A percentile compares a stretch with the other conserved stretches of the same genome.
Conservation (phyloP, 37 sponge, comb jelly and placozoan species). For the Cliona cf. orientalis region DNA sequence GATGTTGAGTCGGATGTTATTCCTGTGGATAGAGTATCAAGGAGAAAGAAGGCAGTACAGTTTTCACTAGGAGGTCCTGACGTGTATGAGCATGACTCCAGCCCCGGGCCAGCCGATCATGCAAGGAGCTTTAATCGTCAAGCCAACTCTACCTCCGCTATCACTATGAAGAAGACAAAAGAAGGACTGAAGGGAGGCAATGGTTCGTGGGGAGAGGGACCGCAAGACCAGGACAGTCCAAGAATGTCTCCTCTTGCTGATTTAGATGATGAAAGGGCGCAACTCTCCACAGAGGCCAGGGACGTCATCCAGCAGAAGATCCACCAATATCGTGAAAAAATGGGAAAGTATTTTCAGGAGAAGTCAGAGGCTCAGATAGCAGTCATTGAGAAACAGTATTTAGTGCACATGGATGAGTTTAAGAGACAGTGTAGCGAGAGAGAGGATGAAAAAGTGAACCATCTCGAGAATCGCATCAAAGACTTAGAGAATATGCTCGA, state of each 20-base stretch:
- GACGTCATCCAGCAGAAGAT: slow-evolving; percentile 30
- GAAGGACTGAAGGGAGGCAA: slow-evolving; percentile 38
- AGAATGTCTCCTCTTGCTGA: neutral
- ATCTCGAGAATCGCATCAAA: slow-evolving; percentile 25
- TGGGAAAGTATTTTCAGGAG: slow-evolving; percentile 37
- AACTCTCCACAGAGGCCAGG: neutral
- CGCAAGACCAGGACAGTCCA: slow-evolving; percentile 4
- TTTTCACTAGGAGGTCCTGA: neutral
- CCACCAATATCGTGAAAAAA: slow-evolving; percentile 21
- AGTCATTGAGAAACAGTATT: slow-evolving; percentile 37
- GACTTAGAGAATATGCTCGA: slow-evolving; percentile 35
- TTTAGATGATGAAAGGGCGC: neutral
- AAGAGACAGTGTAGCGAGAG: slow-evolving; percentile 13
- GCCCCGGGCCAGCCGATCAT: too few species aligned
- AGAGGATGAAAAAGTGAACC: slow-evolving; percentile 17
- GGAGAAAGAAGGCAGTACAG: neutral
- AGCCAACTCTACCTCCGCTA: too few species aligned
- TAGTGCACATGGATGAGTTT: slow-evolving; percentile 43
- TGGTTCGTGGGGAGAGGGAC: slow-evolving; percentile 27
- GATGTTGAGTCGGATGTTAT: neutral
- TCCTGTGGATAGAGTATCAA: neutral
- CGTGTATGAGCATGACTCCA: neutral
- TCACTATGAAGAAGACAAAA: neutral
- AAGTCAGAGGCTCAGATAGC: slow-evolving; percentile 49
- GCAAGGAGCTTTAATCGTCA: too few species aligned